Conservation (phyloP, 2,888 invertebrate genomes). For the Aleiodes leptofemur region DNA sequence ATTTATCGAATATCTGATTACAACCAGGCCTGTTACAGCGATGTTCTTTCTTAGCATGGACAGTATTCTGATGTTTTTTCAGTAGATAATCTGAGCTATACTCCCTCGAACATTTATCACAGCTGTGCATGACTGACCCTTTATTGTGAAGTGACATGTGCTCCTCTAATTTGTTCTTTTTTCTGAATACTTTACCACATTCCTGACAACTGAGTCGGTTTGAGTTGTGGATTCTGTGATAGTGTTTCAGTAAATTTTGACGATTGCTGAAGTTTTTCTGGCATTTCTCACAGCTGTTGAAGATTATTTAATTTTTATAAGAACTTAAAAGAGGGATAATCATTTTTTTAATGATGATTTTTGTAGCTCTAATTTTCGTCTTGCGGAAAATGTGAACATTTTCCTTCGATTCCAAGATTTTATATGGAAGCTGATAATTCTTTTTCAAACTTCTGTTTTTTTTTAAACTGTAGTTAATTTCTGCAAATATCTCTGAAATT, state of each 20-base stretch:
- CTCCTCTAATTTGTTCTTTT: conserved; percentile 78
- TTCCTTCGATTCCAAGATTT: too few species aligned
- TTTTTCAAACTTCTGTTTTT: too few species aligned
- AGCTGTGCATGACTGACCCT: conserved; percentile 72
- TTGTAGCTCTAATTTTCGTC: too few species aligned
- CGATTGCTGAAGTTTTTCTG: conserved; percentile 76
- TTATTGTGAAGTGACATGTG: conserved; percentile 79
- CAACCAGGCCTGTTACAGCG: conserved; percentile 77
- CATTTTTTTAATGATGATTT: background rate
- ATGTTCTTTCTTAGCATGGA: conserved; percentile 69
- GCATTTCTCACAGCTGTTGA: conserved; percentile 72
- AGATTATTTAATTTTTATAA: conserved; percentile 21
- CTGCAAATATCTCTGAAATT: too few species aligned
- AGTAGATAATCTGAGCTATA: conserved; percentile 76
- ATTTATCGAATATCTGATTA: conserved; percentile 75
- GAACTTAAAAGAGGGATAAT: conserved; percentile 29
- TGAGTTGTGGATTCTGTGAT: conserved; percentile 75
- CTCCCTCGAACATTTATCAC: conserved; percentile 77
- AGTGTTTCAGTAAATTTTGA: conserved; percentile 79
- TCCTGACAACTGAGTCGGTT: conserved; percentile 74
- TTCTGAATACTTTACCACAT: conserved; percentile 77
- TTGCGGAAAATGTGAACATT: too few species aligned
- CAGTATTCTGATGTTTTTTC: conserved; percentile 75
- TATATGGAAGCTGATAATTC: too few species aligned
- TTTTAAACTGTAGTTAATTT: too few species aligned